A percentile compares a stretch with the other conserved stretches of the same genome.
Evolutionary conservation across 2,797 vertebrate species (phyloP).

Genomic region (Lagocephalus sceleratus): DNA sequence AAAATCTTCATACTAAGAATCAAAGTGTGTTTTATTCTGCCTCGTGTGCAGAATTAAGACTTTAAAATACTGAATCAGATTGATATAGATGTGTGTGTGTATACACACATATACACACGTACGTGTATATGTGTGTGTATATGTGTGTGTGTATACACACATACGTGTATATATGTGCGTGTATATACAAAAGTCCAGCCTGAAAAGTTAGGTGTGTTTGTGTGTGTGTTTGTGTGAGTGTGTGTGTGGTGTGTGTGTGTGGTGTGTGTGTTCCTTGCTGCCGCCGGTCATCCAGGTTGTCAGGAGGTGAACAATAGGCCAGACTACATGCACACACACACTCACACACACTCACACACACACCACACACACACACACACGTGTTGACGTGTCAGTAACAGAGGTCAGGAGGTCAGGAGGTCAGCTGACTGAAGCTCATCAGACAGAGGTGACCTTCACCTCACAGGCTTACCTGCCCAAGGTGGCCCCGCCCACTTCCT

Average conservation of each 20-base stretch:
- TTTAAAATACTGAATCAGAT: constrained; percentile 83
- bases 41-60: constrained; percentile 81
- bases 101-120: constrained; percentile 22
- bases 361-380: not conserved
- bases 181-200: too few species aligned
- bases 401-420: too few species aligned
- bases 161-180: constrained; percentile 22
- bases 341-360: not conserved
- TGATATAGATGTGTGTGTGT: constrained; percentile 48
- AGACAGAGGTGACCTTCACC: too few species aligned
- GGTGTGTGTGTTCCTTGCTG: too few species aligned
- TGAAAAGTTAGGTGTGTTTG: too few species aligned
- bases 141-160: not conserved
- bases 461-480: not conserved
- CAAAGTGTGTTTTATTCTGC: too few species aligned
- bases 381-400: not conserved
- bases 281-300: constrained; percentile 64
- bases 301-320: constrained; percentile 11
- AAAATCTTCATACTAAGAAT: too few species aligned
- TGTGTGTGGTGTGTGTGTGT: too few species aligned
- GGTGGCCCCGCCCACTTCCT: too few species aligned
- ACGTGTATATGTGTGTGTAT: not conserved
- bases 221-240: too few species aligned
- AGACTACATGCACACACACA: too few species aligned
- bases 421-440: too few species aligned